Evolutionary conservation across 2,797 vertebrate species (phyloP), one percentile per base, ranked within the genome.

Genomic region (Catamblyrhynchus diadema): DNA sequence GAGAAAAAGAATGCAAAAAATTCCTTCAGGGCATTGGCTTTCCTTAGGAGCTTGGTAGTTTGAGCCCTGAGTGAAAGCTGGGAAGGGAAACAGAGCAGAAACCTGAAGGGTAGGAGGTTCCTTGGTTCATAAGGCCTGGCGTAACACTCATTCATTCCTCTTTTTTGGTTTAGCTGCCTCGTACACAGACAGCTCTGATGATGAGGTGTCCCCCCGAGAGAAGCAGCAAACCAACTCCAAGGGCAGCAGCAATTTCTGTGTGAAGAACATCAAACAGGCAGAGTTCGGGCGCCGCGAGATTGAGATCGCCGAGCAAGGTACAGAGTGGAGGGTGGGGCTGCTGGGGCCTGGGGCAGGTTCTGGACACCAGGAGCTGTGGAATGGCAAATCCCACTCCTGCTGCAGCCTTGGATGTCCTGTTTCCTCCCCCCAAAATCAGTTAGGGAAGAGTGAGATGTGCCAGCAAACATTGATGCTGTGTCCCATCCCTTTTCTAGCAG

Each of bases 241-340:
- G 37, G 98, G 99, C 97, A 99, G 98, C 98, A 99, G 98, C 86
- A 99, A 99, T 95, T 99, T 99, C 98, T 99, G 99, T 4, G 99
- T 99, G 93, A 99, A 99, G 98, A 99, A 99, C 98, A 98, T 99
- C 96, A 99, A 99, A 82, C 99, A 99, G 98, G 99, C 99, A 0
- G 99, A 99, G 96, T 99, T 99, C 30, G 99, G 99, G 77, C 98
- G 99, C 32, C 97, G 99, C 50, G 99, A 99, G 98, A 99, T 99
- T 23, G 99, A 99, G 98, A 99, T 99, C 4, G 99, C 99, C 5
- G 99, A 99, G 69, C 99, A 99, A 98, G 99, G 99, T 99, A 97
- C 93, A 13, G 25, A 62, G n/a, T 8, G 48, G 64, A 57, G 30
- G 2, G 1, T 44, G 32, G 45, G 23, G 30, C 7, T 54, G 2